Percentiles rank a stretch among this genome's conserved stretches.
phyloP scores from a whole-genome alignment of 2,888 invertebrate species.

The Cistogaster globosa region DNA sequence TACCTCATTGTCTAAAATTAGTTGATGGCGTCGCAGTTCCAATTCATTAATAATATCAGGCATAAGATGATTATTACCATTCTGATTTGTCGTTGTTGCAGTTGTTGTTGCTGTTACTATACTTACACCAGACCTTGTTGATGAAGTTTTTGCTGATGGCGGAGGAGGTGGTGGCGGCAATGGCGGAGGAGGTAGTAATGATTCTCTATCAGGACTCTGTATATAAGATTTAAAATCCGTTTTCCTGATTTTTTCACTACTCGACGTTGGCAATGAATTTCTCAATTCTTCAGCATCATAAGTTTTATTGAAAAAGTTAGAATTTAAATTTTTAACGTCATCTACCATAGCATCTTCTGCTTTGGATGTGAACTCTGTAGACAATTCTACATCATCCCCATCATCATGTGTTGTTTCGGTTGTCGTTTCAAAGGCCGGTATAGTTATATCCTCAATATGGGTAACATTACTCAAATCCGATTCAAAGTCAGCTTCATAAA shows the following conservation, averaged over 20 bases:
- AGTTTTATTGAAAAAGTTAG: constrained; percentile 53
- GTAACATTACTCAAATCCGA: constrained; percentile 73
- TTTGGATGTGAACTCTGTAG: constrained; percentile 17
- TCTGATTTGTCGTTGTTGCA: constrained; percentile 10
- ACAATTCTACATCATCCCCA: constrained; percentile 35
- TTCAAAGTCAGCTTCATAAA: constrained; percentile 74
- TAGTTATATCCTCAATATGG: constrained; percentile 77
- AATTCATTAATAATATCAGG: constrained; percentile 84
- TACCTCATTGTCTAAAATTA: constrained; percentile 87
- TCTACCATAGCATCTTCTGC: constrained; percentile 61
- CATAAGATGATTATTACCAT: constrained; percentile 73
- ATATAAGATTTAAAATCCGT: constrained; percentile 6
- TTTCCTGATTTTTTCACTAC: constrained; percentile 19
- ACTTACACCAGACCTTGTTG: neutral
- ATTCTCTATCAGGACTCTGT: constrained; percentile 47
- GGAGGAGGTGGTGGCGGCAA: constrained; percentile 59
- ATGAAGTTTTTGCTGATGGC: constrained; percentile 4
- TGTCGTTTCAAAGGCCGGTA: constrained; percentile 77
- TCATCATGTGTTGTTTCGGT: constrained; percentile 68
- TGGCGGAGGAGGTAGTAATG: constrained; percentile 63
- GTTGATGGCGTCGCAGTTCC: constrained; percentile 86
- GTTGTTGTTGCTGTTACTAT: neutral
- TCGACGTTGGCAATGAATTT: neutral
- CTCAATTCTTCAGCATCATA: constrained; percentile 24
- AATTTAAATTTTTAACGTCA: neutral